Base-by-base conservation (phyloP, 2,797 vertebrate genomes). In the Neosilurus hyrtlii region DNA sequence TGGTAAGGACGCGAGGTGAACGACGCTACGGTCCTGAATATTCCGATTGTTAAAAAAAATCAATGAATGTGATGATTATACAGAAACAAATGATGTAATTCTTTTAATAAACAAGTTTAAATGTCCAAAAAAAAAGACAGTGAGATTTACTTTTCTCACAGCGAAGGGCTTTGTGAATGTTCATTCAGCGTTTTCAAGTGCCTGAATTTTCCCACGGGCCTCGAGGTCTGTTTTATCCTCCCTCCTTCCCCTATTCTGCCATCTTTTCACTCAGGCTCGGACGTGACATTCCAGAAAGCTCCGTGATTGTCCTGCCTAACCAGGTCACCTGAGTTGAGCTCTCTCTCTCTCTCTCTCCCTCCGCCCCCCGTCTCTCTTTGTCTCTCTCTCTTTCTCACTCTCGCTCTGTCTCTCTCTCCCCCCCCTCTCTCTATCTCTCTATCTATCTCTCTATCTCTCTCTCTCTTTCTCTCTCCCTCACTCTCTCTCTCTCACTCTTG, bases 1-100 rank as follows among this genome's bases (percentile, higher is more conserved):
- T 96, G 95, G 96, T 96, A 62, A 82, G 61, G 4, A 4, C 3
- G 0, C 2, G 15, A 35, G 9, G 2, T 18, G 8, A 54, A 6
- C 71, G 7, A 8, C 5, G 24, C 16, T 43, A 8, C 4, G 22
- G 26, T 66, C 24, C 66, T n/a, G 37, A 49, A 11, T 7, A 16
- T 20, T 20, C 9, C 20, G 65, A 4, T 11, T 6, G 22, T 51
- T 51, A 14, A 15, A 35, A 66, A 0, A 15, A 66, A 30, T 9
- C 35, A 9, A 18, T 18, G 16, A 16, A 37, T 18, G 65, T 18
- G 43, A 43, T 43, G 43, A 43, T 43, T 67, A 20, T 14, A 1
- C 11, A 49, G 1, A 43, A 15, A 37, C 11, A 49, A n/a, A 70
- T 35, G 3, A 66, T 66, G 65, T 68, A 18, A 12, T 2, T 6